A percentile compares a stretch with the other conserved stretches of the same genome.
These are phyloP conservation scores for Oxystoma pomonae DNA, from an alignment of 2,888 invertebrate genomes.

Conservation along the genomic window DNA sequence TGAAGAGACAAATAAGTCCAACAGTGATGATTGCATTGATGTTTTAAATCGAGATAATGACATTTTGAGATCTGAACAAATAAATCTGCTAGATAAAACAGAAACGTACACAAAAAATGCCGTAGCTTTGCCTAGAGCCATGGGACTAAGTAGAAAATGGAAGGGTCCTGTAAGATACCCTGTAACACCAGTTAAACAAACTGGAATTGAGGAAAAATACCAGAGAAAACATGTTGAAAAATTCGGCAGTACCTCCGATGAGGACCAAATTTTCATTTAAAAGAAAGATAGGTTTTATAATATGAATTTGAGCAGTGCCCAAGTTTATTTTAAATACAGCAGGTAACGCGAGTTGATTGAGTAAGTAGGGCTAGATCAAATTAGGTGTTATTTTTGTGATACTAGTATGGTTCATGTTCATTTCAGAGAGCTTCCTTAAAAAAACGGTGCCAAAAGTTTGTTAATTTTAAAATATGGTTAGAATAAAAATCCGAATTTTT, in stretches of 20 bases:
- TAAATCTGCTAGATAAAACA: too few relatives aligned
- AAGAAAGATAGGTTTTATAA: too few relatives aligned
- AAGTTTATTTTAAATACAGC: too few relatives aligned
- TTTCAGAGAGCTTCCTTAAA: slow-evolving; percentile 13
- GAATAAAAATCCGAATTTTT: slow-evolving; percentile 2
- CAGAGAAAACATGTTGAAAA: slow-evolving; percentile 10
- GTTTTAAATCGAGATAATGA: neutral
- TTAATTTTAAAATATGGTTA: neutral
- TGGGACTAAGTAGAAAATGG: slow-evolving; percentile 58
- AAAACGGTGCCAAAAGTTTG: slow-evolving; percentile 11
- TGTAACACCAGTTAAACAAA: slow-evolving; percentile 58
- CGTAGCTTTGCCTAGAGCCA: slow-evolving; percentile 56
- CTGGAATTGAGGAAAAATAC: slow-evolving; percentile 43
- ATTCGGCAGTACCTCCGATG: slow-evolving; percentile 50
- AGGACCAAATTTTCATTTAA: slow-evolving; percentile 63
- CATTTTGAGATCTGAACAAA: neutral
- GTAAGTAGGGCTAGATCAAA: too few relatives aligned
- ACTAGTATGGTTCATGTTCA: too few relatives aligned
- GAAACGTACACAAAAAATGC: slow-evolving; percentile 15
- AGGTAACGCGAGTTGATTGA: too few relatives aligned
- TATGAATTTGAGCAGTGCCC: neutral
- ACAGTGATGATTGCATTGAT: neutral
- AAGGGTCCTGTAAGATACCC: slow-evolving; percentile 61
- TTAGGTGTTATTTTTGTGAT: too few relatives aligned
- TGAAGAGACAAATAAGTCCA: too few relatives aligned